Percentiles rank a stretch among this genome's conserved stretches.
Evolutionary conservation across 2,888 invertebrate genomes (phyloP).

Genomic region (Cephus sareptanus): DNA sequence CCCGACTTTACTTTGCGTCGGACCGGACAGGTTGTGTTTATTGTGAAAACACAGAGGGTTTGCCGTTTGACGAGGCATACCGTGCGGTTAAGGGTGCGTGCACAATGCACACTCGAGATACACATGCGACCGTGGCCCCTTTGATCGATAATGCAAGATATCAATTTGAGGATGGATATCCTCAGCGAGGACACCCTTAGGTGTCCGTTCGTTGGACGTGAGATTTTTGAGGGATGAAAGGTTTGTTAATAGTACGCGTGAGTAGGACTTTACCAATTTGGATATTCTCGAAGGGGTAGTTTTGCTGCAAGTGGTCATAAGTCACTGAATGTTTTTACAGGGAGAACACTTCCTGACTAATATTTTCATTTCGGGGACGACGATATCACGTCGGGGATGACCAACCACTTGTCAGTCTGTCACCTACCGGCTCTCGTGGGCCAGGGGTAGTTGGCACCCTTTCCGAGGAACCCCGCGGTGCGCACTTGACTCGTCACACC

Average conservation of each 20-base stretch:
- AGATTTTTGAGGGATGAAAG: background rate
- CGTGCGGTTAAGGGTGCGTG: constrained; percentile 36
- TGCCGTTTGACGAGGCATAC: constrained; percentile 25
- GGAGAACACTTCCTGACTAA: background rate
- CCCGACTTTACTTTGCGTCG: constrained; percentile 45
- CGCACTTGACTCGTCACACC: constrained; percentile 53
- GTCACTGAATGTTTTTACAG: background rate
- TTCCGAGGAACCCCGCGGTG: constrained; percentile 26
- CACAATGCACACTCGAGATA: constrained; percentile 22
- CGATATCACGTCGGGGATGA: constrained; percentile 10
- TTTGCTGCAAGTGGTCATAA: background rate
- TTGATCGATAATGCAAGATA: constrained; percentile 11
- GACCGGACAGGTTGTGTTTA: constrained; percentile 60
- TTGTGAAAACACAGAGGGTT: constrained; percentile 54
- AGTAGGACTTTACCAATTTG: background rate
- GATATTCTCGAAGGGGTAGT: background rate
- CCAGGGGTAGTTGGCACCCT: constrained; percentile 18
- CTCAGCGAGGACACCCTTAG: background rate
- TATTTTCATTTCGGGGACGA: constrained; percentile 10
- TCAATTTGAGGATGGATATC: background rate
- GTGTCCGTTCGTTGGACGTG: background rate
- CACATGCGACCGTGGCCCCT: background rate
- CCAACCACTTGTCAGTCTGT: constrained; percentile 33
- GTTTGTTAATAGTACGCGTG: background rate
- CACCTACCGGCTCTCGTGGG: constrained; percentile 20